Evolutionary conservation across 2,797 vertebrate species (phyloP).

Genomic region (Basileuterus tristriatus): DNA sequence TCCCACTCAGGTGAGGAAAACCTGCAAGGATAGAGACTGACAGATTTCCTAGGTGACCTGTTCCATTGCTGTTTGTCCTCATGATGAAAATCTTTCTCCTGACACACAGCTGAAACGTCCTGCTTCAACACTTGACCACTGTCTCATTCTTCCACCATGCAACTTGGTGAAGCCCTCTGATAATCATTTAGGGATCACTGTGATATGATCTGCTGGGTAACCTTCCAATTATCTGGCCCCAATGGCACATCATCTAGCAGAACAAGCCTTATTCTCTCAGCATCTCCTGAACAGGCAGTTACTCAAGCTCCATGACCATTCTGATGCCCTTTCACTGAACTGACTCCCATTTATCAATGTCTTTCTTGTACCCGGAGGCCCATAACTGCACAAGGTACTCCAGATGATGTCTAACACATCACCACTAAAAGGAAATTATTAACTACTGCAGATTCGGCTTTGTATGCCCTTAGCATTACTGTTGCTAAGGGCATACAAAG

Average conservation of each 20-base stretch:
- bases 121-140: not conserved
- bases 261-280: not conserved
- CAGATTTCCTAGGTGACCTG: not conserved
- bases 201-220: not conserved
- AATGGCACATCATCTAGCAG: not conserved
- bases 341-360: not conserved
- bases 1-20: not conserved
- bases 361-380: not conserved
- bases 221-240: not conserved
- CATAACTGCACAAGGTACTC: not conserved
- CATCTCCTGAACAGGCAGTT: not conserved
- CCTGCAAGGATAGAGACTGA: not conserved
- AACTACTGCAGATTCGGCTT: not conserved
- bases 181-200: not conserved
- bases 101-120: rapidly evolving
- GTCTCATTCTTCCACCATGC: not conserved
- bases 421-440: not conserved
- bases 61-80: not conserved
- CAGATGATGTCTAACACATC: not conserved
- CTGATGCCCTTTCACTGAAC: not conserved
- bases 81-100: not conserved
- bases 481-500: not conserved
- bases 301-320: not conserved
- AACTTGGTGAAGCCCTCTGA: not conserved
- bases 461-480: not conserved